Conservation (phyloP, 2,113 vertebrate species). For the Istiophorus platypterus region DNA sequence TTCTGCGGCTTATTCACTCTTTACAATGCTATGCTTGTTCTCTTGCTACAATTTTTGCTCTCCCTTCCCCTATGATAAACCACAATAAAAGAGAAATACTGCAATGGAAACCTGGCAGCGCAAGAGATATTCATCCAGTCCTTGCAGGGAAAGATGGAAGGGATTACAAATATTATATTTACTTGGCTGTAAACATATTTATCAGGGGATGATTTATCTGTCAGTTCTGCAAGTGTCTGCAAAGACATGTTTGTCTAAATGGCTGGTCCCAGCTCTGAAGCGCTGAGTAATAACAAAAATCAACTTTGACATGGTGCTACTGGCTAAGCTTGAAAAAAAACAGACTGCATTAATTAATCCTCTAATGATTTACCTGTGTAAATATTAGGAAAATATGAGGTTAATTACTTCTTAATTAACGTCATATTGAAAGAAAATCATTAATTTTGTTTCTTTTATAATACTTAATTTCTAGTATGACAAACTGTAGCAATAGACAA, state of each 20-base stretch:
- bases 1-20: conserved; percentile 52
- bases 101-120: conserved; percentile 46
- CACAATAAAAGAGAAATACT: conserved; percentile 57
- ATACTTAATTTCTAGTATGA: conserved; percentile 15
- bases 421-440: background rate
- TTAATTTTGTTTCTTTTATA: conserved; percentile 28
- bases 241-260: conserved; percentile 53
- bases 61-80: conserved; percentile 44
- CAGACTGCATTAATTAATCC: background rate
- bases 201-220: conserved; percentile 63
- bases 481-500: conserved; percentile 30
- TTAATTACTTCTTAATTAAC: conserved; percentile 27
- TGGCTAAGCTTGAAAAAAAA: background rate
- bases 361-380: background rate
- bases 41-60: background rate
- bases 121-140: conserved; percentile 63
- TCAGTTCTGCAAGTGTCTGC: conserved; percentile 41
- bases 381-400: conserved; percentile 5
- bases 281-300: conserved; percentile 45
- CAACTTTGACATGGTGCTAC: conserved; percentile 29
- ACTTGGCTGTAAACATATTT: conserved; percentile 72
- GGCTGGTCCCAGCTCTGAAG: conserved; percentile 1
- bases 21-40: conserved; percentile 33
- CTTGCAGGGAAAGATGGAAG: conserved; percentile 59
- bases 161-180: conserved; percentile 74